A percentile compares a stretch with the other conserved stretches of the same genome.
Conservation (phyloP, 64 coral and sea anemone species). For the Actinia tenebrosa region DNA sequence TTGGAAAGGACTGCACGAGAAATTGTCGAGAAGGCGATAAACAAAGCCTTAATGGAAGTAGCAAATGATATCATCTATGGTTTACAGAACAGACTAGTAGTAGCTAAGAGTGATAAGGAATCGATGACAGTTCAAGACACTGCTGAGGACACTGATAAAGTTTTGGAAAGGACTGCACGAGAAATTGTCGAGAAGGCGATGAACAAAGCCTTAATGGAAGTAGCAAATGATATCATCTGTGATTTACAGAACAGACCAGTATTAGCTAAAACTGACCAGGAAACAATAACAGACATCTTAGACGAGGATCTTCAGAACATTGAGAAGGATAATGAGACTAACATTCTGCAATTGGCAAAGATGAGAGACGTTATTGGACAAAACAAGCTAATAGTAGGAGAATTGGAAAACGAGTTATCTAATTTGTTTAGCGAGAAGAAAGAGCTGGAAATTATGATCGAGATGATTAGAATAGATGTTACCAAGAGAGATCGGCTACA, state of each 20-base stretch:
- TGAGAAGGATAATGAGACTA: background rate
- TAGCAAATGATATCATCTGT: background rate
- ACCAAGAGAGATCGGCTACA: background rate
- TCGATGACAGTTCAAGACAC: background rate
- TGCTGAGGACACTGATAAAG: no score
- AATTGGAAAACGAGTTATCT: background rate
- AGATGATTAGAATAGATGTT: background rate
- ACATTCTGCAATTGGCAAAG: background rate
- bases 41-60: background rate
- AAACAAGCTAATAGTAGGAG: background rate
- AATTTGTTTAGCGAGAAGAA: background rate
- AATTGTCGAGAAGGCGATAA: no score
- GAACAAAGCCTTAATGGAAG: no score
- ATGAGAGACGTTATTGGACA: background rate
- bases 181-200: no score
- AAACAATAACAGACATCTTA: background rate
- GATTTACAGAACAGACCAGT: background rate
- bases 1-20: no score
- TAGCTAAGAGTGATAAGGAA: background rate
- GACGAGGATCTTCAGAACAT: background rate
- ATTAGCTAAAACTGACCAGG: background rate
- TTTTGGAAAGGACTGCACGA: no score
- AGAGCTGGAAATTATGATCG: background rate
- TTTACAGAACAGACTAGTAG: background rate
- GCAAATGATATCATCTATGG: background rate